phyloP scores from a whole-genome alignment of 2,888 invertebrate genomes.

The Seira musarum region DNA sequence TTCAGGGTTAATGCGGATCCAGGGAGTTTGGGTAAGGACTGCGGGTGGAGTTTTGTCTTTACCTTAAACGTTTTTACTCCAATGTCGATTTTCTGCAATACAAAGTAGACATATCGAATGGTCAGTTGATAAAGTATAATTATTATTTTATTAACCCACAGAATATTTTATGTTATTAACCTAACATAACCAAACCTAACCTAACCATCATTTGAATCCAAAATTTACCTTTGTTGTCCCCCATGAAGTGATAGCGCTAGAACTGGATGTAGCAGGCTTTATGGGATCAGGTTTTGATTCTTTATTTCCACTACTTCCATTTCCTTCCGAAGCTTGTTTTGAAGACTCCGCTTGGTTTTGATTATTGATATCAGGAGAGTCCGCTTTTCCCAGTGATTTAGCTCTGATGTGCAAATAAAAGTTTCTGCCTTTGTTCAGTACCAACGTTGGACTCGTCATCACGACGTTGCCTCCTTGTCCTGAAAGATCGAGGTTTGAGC shows the following conservation, averaged over 20 bases:
- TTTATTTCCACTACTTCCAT: too few species aligned
- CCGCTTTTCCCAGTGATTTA: slow-evolving; percentile 60
- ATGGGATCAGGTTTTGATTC: too few species aligned
- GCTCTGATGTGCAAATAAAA: slow-evolving; percentile 73
- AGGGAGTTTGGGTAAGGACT: slow-evolving; percentile 43
- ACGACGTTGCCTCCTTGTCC: slow-evolving; percentile 89
- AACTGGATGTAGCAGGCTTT: too few species aligned
- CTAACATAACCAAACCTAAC: too few species aligned
- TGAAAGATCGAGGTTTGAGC: slow-evolving; percentile 86
- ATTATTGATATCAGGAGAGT: slow-evolving; percentile 31
- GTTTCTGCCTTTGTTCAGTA: slow-evolving; percentile 84
- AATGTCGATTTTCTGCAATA: slow-evolving; percentile 13
- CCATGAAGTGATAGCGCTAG: too few species aligned
- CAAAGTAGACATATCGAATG: too few species aligned
- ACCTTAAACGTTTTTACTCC: slow-evolving; percentile 39
- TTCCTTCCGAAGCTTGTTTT: neutral
- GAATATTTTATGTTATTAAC: too few species aligned
- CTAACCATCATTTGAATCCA: too few species aligned
- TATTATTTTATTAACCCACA: too few species aligned
- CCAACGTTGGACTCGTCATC: slow-evolving; percentile 88
- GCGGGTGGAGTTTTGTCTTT: slow-evolving; percentile 38
- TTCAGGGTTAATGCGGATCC: slow-evolving; percentile 48
- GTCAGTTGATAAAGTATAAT: too few species aligned
- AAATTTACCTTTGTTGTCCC: too few species aligned
- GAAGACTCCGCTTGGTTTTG: slow-evolving; percentile 7